phyloP scores from a whole-genome alignment of 1,140 invertebrate species.

The Drosophila sp. region DNA sequence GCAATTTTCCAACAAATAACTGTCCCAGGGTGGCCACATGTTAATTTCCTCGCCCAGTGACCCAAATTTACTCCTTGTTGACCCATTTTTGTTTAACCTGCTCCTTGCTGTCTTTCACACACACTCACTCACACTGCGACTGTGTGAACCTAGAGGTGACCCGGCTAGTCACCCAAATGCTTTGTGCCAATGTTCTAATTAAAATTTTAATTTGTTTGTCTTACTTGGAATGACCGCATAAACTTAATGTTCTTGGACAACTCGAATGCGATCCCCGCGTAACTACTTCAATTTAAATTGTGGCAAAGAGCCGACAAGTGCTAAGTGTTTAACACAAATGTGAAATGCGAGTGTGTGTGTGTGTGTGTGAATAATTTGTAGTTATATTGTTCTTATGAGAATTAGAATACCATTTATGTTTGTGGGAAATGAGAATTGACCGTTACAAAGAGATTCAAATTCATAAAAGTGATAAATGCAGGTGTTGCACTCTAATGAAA shows the following conservation, averaged over 20 bases:
- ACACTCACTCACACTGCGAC: neutral
- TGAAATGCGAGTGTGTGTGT: conserved; percentile 38
- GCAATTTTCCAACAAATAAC: conserved; percentile 33
- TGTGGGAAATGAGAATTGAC: conserved; percentile 56
- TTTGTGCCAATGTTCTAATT: conserved; percentile 75
- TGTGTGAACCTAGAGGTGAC: conserved; percentile 19
- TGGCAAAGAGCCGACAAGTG: conserved; percentile 28
- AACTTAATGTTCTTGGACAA: conserved; percentile 46
- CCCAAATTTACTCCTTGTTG: conserved; percentile 8
- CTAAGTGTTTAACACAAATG: conserved; percentile 40
- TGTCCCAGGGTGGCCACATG: conserved; percentile 37
- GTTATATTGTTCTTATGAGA: conserved; percentile 42
- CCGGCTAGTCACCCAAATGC: conserved; percentile 20
- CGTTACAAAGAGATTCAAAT: conserved; percentile 39
- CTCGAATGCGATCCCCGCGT: conserved; percentile 22
- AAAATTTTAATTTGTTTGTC: conserved; percentile 62
- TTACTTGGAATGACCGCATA: conserved; percentile 69
- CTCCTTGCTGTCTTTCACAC: conserved; percentile 24
- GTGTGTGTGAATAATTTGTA: conserved; percentile 35
- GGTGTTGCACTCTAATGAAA: neutral
- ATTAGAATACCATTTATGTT: conserved; percentile 60
- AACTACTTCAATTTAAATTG: neutral
- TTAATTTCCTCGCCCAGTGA: conserved; percentile 18
- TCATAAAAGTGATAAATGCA: conserved; percentile 54
- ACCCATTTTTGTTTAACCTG: conserved; percentile 27